phyloP scores from a whole-genome alignment of 1,140 invertebrate genomes.

The Asobara japonica region DNA sequence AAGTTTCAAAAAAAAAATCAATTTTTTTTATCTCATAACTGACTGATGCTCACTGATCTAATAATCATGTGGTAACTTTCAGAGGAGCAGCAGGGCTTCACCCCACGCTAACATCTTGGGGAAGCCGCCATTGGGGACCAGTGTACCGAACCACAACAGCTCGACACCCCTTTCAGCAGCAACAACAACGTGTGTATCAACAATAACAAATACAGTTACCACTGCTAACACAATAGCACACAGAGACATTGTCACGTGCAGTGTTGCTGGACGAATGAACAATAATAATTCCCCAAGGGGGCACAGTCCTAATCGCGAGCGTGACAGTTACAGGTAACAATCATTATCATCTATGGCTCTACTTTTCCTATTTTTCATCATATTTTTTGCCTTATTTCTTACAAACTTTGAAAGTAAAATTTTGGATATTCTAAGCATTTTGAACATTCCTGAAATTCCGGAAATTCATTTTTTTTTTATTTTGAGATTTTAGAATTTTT shows the following conservation, averaged over 20 bases:
- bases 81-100: constrained; percentile 63
- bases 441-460: too few species aligned
- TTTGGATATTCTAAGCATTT: too few species aligned
- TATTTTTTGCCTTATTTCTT: too few species aligned
- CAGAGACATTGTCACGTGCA: constrained; percentile 64
- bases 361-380: too few species aligned
- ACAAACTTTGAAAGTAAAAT: too few species aligned
- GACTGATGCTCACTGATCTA: neutral
- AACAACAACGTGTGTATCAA: constrained; percentile 62
- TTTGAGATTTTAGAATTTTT: too few species aligned
- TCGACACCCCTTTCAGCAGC: constrained; percentile 60
- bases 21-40: neutral
- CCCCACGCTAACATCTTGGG: constrained; percentile 59
- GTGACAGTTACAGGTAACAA: constrained; percentile 83
- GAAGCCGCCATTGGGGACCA: constrained; percentile 58
- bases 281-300: constrained; percentile 75
- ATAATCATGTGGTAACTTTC: constrained; percentile 37
- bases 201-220: constrained; percentile 65
- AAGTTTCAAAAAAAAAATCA: neutral
- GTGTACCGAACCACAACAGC: constrained; percentile 54
- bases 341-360: constrained; percentile 23
- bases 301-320: constrained; percentile 79
- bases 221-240: constrained; percentile 65
- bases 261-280: constrained; percentile 62
- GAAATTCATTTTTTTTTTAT: too few species aligned